Evolutionary conservation across 2,113 vertebrate species (phyloP).

Genomic region (Regulus satrapa): DNA sequence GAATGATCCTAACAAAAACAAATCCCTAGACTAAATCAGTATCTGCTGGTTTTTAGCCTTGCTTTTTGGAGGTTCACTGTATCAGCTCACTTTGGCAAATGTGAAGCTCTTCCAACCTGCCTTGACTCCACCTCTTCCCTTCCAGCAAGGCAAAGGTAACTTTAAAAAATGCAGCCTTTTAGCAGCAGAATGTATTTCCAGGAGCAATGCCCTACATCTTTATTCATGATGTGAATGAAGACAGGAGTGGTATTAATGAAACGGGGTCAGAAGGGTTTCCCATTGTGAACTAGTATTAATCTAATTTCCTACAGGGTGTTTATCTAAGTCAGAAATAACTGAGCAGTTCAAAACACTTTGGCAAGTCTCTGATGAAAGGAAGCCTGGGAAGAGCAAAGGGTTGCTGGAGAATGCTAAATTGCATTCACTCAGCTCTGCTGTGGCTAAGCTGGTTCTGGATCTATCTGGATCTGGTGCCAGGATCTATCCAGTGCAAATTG

Average conservation of each 20-base stretch:
- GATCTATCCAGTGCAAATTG: not conserved
- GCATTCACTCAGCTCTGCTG: not conserved
- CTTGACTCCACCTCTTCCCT: not conserved
- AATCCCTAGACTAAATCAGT: not conserved
- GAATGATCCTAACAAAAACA: not conserved
- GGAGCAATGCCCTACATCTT: not conserved
- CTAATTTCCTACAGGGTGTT: slow-evolving; percentile 25
- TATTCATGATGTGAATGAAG: not conserved
- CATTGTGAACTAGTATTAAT: slow-evolving; percentile 29
- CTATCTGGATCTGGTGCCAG: not conserved
- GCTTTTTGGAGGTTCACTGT: not conserved
- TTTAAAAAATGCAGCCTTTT: not conserved
- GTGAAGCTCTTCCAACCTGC: not conserved
- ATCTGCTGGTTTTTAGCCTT: not conserved
- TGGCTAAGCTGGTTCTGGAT: not conserved
- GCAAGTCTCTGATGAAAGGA: not conserved
- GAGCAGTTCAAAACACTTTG: slow-evolving; percentile 14
- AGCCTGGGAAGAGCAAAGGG: not conserved
- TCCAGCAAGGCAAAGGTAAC: not conserved
- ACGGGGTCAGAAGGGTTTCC: not conserved
- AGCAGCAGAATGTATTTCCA: not conserved
- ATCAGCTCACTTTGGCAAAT: not conserved
- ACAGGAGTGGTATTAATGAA: slow-evolving; percentile 16
- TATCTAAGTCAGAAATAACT: slow-evolving; percentile 37
- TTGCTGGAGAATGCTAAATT: slow-evolving; percentile 1